Evolutionary conservation across 2,113 vertebrate species (phyloP), one percentile per base, ranked within the genome.

Genomic region (Amazona guildingii): DNA sequence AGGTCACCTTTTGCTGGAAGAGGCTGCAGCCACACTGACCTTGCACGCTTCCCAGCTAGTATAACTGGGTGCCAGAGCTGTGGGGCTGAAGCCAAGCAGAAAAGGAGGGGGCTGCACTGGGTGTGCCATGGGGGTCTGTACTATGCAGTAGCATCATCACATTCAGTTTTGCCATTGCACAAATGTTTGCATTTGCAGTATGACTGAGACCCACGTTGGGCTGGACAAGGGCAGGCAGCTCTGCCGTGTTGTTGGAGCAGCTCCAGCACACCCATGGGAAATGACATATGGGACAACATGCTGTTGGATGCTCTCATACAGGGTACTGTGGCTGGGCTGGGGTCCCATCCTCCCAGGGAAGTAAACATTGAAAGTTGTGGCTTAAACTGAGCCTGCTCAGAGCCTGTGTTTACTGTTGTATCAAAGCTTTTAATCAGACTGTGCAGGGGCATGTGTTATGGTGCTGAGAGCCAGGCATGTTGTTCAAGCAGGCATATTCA

Each of bases 41-140:
- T 37, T 72, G 17, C 10, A 27, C 41, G 20, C 33, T 74, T 55
- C 27, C 17, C 1, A 0, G 25, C 4, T 2, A 6, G 7, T 2
- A 10, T 28, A 17, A 6, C 29, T 68, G 48, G 35, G 78, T 1
- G 1, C 31, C 5, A 46, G 41, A 31, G 6, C 17, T 49, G 31
- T 1, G 1, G 39, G 70, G 31, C 35, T 74, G 75, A 27, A 64
- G 46, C 49, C 29, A 61, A 83, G 67, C 35, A 13, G 7, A 8
- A 17, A 5, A n/a, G 23, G 59, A 39, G 5, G 9, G 13, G 33
- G 37, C 11, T 39, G 69, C 23, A 2, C 19, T 23, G 75, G 28
- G 1, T 0, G 0, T n/a, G 46, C 39, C 1, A 0, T 3, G 27
- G 13, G 23, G 17, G 7, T 28, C 43, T 0, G 2, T 33, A 44